phyloP scores from a whole-genome alignment of 2,888 invertebrate species.

The Cephonodes hylas region DNA sequence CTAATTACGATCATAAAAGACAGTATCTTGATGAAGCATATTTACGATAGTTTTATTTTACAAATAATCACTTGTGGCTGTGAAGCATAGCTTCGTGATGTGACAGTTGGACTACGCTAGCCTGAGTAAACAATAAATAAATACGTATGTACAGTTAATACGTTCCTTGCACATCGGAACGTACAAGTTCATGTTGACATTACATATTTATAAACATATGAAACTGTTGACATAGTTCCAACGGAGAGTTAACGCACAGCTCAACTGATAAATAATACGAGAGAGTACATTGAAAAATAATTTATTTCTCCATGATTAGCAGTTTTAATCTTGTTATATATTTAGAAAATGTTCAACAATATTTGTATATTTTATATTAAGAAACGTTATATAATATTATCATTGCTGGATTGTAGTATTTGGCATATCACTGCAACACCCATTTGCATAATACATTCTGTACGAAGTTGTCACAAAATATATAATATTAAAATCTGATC shows the following conservation, averaged over 20 bases:
- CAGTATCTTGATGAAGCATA: too few relatives aligned
- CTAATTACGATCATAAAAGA: too few relatives aligned
- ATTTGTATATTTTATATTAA: constrained; percentile 77
- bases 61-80: too few relatives aligned
- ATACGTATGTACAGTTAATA: background rate
- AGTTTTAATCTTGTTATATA: constrained; percentile 73
- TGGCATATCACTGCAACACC: constrained; percentile 79
- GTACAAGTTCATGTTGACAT: background rate
- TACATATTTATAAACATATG: constrained; percentile 3
- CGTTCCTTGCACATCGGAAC: background rate
- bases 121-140: background rate
- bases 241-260: background rate
- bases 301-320: constrained; percentile 77
- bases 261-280: constrained; percentile 45
- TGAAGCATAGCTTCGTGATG: background rate
- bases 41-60: too few relatives aligned
- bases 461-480: constrained; percentile 61
- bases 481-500: constrained; percentile 42
- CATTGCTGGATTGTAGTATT: constrained; percentile 75
- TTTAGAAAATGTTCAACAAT: constrained; percentile 80
- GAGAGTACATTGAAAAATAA: constrained; percentile 75
- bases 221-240: background rate
- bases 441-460: constrained; percentile 42
- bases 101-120: background rate
- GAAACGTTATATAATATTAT: constrained; percentile 74